phyloP scores from a whole-genome alignment of 2,113 vertebrate species.

The Ceratotherium simum region DNA sequence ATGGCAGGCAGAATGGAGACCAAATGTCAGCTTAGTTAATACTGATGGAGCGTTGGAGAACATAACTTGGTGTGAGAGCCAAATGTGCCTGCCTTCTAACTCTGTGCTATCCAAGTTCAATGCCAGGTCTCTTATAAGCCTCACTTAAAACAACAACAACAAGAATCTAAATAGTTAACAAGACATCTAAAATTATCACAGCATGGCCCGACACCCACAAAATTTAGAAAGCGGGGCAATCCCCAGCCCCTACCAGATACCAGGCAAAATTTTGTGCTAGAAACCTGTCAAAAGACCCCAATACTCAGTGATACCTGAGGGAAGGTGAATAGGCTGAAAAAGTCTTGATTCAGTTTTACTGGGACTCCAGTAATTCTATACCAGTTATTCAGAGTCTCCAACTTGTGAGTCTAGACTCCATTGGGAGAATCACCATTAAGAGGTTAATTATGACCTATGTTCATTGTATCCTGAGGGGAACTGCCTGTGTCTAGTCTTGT shows the following conservation, averaged over 20 bases:
- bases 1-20: not conserved
- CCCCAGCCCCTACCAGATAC: not conserved
- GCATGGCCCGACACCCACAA: not conserved
- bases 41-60: not conserved
- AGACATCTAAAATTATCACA: not conserved
- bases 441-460: not conserved
- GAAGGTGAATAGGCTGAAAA: not conserved
- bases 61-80: not conserved
- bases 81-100: not conserved
- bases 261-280: not conserved
- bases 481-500: not conserved
- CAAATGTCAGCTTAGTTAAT: not conserved
- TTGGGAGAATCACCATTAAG: not conserved
- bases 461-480: not conserved
- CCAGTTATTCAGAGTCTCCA: not conserved
- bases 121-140: not conserved
- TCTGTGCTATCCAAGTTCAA: not conserved
- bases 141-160: not conserved
- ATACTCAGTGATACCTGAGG: not conserved
- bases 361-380: not conserved
- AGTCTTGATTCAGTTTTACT: not conserved
- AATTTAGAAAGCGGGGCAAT: not conserved
- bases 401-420: not conserved
- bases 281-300: not conserved
- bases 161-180: not conserved